Percentiles rank a stretch among this genome's conserved stretches.
Conservation (phyloP, 2,113 vertebrate species). For the Psammodynastes pulverulentus region DNA sequence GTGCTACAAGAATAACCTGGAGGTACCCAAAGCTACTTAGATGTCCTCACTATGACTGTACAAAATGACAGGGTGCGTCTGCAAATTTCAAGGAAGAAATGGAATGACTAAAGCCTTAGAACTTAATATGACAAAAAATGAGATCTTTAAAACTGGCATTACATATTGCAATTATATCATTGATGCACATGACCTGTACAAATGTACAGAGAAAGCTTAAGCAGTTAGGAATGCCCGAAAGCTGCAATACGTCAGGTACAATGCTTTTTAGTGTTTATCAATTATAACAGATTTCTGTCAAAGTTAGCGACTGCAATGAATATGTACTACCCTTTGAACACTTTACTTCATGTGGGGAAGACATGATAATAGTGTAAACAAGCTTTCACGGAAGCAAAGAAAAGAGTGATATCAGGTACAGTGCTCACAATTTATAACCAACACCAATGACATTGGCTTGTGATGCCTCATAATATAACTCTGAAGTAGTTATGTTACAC, state of each 20-base stretch:
- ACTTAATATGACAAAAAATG: not conserved
- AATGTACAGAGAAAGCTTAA: not conserved
- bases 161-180: not conserved
- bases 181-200: not conserved
- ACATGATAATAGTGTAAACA: not conserved
- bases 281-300: not conserved
- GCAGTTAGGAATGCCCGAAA: not conserved
- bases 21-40: not conserved
- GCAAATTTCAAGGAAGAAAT: not conserved
- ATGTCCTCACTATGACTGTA: not conserved
- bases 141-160: not conserved
- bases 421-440: not conserved
- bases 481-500: not conserved
- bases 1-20: not conserved
- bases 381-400: not conserved
- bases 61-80: not conserved
- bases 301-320: not conserved
- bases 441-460: not conserved
- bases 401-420: not conserved
- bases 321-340: not conserved
- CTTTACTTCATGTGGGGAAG: not conserved
- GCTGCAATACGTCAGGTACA: not conserved
- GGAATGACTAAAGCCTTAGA: not conserved
- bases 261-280: not conserved
- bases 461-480: not conserved